Conservation (phyloP, 1,140 invertebrate species). For the Helicoverpa armigera region DNA sequence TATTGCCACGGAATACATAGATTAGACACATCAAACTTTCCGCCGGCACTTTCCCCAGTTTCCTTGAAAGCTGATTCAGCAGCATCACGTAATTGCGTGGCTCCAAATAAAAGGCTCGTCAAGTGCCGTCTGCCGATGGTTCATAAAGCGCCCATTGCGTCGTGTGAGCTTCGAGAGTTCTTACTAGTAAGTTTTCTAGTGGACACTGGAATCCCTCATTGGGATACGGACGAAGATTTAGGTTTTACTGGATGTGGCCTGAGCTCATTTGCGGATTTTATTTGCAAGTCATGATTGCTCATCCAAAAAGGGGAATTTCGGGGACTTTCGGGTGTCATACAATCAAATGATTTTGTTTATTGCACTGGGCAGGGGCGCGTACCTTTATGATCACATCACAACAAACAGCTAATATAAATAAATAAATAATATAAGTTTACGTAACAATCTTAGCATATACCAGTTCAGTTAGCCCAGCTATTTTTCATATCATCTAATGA, state of each 20-base stretch:
- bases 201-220: slow-evolving; percentile 49
- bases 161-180: slow-evolving; percentile 47
- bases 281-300: no score
- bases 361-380: no score
- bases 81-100: slow-evolving; percentile 1
- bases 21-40: no score
- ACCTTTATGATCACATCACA: no score
- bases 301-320: neutral
- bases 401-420: no score
- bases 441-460: no score
- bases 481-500: no score
- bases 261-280: neutral
- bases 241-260: neutral
- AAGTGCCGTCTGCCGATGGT: slow-evolving; percentile 20
- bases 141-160: slow-evolving; percentile 57
- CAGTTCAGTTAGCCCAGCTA: no score
- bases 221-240: slow-evolving; percentile 16
- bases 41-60: neutral
- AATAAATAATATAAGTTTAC: no score
- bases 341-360: no score
- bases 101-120: slow-evolving; percentile 17
- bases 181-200: slow-evolving; percentile 52
- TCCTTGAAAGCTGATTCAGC: neutral
- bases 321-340: no score
- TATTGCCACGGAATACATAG: no score